Percentiles rank a stretch among this genome's conserved stretches.
phyloP scores from a whole-genome alignment of 2,113 vertebrate genomes.

The Myanophis thanlyinensis region DNA sequence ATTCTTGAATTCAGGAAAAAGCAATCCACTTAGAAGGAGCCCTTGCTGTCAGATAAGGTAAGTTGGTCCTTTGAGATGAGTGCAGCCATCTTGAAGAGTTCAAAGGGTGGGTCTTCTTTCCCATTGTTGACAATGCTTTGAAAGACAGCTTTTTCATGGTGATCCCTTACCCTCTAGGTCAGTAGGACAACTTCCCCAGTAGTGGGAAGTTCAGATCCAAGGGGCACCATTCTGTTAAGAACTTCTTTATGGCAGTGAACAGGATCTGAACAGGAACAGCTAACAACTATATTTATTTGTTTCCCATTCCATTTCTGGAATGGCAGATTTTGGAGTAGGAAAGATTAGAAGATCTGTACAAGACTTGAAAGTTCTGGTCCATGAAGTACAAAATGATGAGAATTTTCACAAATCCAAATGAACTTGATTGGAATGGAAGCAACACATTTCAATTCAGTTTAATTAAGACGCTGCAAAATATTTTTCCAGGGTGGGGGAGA shows the following conservation, averaged over 20 bases:
- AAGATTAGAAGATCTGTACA: background rate
- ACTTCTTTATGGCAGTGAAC: background rate
- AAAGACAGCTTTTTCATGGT: background rate
- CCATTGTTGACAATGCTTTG: background rate
- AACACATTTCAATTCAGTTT: background rate
- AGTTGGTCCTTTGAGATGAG: background rate
- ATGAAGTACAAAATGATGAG: too few species aligned
- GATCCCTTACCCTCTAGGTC: too few species aligned
- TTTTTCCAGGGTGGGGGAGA: background rate
- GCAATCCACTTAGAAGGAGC: background rate
- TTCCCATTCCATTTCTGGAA: background rate
- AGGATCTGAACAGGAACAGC: background rate
- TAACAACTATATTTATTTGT: background rate
- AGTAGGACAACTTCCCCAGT: background rate
- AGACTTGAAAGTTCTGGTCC: background rate
- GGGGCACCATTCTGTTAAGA: background rate
- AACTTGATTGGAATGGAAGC: background rate
- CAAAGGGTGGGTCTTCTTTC: background rate
- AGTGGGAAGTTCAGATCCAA: background rate
- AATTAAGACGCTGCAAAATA: background rate
- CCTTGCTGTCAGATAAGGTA: background rate
- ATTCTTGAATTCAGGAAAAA: background rate
- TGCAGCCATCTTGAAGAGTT: background rate
- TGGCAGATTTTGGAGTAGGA: background rate
- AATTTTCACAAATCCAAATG: background rate